Evolutionary conservation across 2,113 vertebrate genomes (phyloP), one percentile per base, ranked within the genome.

Genomic region (Pithys albifrons): DNA sequence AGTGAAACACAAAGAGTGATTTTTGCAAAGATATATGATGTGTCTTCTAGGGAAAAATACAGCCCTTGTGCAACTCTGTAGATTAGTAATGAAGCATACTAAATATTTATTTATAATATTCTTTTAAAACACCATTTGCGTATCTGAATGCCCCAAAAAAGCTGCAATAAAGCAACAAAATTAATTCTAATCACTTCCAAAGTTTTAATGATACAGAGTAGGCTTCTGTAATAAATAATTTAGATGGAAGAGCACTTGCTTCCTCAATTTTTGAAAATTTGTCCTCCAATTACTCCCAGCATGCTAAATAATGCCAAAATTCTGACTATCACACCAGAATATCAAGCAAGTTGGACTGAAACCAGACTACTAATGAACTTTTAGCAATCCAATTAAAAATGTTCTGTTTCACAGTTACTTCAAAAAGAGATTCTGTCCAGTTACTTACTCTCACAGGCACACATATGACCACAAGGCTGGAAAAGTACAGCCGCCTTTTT

Each of bases 381-480:
- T 67, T 10, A 67, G 39, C 25, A 57, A 57, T 33, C 37, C 28
- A 18, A 85, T 58, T 37, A 3, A 57, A 82, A 76, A 25, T 2
- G 0, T 39, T 81, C 31, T 74, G 23, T 48, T 83, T 73, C 54
- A 82, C 0, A 0, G 33, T 20, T 23, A 48, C 51, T 65, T 88
- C 17, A 66, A 45, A 64, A 92, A 73, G 31, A 51, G 61, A 33
- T 52, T 49, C n/a, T 41, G 2, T 11, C 23, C 51, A 71, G 66
- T 58, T 85, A 99, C 99, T 99, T 98, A 99, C 99, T 99, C 96
- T 99, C 99, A 98, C 99, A 99, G 96, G 99, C 99, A 97, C 99
- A 99, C 99, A 99, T 99, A 97, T 99, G 99, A 91, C 99, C 99
- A 86, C 99, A 99, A 88, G 99, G 99, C 94, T 99, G 99, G 97